These are phyloP conservation scores for Mastigias papua DNA, from an alignment of 30 jellyfish, hydroid and myxozoan species.

Conservation along the genomic window DNA sequence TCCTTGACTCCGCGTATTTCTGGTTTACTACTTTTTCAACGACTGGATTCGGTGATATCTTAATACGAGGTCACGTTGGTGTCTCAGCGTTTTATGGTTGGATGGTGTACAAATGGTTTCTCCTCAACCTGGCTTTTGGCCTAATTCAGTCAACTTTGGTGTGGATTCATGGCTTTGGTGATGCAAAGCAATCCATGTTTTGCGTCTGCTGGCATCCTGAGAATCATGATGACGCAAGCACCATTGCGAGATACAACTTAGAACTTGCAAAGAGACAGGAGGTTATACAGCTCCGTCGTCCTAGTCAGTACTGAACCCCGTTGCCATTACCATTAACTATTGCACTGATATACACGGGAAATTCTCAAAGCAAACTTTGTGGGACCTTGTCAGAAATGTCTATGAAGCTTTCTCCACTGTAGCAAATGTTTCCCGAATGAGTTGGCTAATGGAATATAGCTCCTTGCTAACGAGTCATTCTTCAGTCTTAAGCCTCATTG, in stretches of 20 bases:
- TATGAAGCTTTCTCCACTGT: too few species aligned
- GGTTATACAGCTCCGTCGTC: slow-evolving; percentile 42
- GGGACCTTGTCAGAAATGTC: not conserved
- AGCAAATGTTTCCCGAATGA: too few species aligned
- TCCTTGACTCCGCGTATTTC: slow-evolving; percentile 61
- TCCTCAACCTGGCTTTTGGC: slow-evolving; percentile 68
- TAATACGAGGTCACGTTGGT: slow-evolving; percentile 12
- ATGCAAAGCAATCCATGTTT: slow-evolving; percentile 63
- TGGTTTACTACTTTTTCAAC: slow-evolving; percentile 81
- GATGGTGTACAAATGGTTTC: slow-evolving; percentile 70
- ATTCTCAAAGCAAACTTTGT: not conserved
- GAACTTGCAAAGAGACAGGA: slow-evolving; percentile 66
- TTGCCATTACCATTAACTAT: too few species aligned
- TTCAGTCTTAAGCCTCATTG: too few species aligned
- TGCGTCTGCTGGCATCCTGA: slow-evolving; percentile 74
- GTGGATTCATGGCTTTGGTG: slow-evolving; percentile 72
- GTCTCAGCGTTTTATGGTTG: slow-evolving; percentile 22
- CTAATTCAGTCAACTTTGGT: slow-evolving; percentile 59
- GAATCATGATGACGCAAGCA: slow-evolving; percentile 57
- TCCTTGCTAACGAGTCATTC: too few species aligned
- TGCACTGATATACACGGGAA: not conserved
- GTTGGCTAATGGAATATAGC: too few species aligned
- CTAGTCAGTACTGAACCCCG: not conserved
- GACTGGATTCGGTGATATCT: slow-evolving; percentile 72
- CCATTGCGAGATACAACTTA: slow-evolving; percentile 59